Base-by-base conservation (phyloP, 1,140 invertebrate species). In the Drosophila bipectinata region DNA sequence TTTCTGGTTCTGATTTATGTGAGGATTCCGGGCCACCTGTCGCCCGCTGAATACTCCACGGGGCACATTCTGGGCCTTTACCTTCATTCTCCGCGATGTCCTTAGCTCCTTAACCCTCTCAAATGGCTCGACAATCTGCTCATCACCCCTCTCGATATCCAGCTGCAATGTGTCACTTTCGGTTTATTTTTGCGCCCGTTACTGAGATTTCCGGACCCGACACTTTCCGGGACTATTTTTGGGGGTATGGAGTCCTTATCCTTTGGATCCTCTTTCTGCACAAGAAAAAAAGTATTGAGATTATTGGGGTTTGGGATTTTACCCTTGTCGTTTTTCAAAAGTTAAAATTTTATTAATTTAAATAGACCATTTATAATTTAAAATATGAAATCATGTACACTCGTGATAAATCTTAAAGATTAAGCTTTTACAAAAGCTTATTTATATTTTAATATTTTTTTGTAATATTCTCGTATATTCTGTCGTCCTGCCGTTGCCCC, bases 201-300 rank as follows among this genome's bases (percentile, higher is more conserved):
- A 10, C 72, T 79, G 67, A 67, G 79, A 79, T 83, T 84, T 83
- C 76, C 80, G 75, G 32, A 59, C n/a, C 64, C 71, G 64, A 71
- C 75, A 77, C 79, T 74, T 72, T 57, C 57, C 28, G 55, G 61
- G 72, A 28, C 4, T 0, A 54, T 47, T 15, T 21, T n/a, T 26
- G 28, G 0, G 41, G 14, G 4, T 47, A 9, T 9, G 14, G 61
- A 39, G 26, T 34, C 39, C 18, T 34, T 41, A 62, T 30, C 41
- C 18, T 37, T 32, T 26, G 10, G 44, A 49, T 57, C 48, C 18
- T 24, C 39, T 48, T 32, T 39, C 14, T 69, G 26, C 47, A 67
- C 34, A 24, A 44, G 9, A 10, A 32, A 24, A 55, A 55, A 51
- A 60, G 34, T 37, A 10, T 37, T 10, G 34, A 37, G 21, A 3